A percentile compares a stretch with the other conserved stretches of the same genome.
Conservation (phyloP, 2,113 vertebrate species). For the Eurypyga helias region DNA sequence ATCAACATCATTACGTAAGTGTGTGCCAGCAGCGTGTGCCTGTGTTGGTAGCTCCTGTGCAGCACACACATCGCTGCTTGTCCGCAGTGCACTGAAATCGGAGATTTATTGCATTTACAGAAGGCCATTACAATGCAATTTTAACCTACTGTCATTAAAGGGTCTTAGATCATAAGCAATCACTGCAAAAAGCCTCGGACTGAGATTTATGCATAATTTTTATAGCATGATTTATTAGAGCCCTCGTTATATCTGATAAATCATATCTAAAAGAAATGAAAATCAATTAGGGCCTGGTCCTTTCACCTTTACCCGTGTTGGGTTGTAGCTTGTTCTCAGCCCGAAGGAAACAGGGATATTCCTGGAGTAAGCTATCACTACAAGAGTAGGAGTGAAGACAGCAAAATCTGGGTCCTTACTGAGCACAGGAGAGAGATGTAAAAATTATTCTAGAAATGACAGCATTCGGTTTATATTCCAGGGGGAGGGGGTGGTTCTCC, state of each 20-base stretch:
- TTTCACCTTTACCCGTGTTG: background rate
- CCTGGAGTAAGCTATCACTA: slow-evolving; percentile 52
- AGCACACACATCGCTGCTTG: slow-evolving; percentile 1
- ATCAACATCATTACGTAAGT: slow-evolving; percentile 49
- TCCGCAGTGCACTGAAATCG: background rate
- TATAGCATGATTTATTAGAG: slow-evolving; percentile 59
- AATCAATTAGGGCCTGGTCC: background rate
- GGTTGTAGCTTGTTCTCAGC: background rate
- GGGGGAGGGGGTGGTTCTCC: slow-evolving; percentile 37
- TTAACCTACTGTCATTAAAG: slow-evolving; percentile 64
- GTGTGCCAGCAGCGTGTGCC: slow-evolving; percentile 24
- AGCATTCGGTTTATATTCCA: slow-evolving; percentile 31
- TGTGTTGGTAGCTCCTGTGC: slow-evolving; percentile 28
- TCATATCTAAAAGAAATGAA: slow-evolving; percentile 38
- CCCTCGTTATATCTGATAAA: slow-evolving; percentile 8
- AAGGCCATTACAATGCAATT: slow-evolving; percentile 57
- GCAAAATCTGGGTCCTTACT: slow-evolving; percentile 38
- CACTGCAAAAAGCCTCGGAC: slow-evolving; percentile 25
- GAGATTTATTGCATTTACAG: slow-evolving; percentile 57
- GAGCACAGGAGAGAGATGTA: slow-evolving; percentile 23
- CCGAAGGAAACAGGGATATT: background rate
- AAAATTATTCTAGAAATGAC: slow-evolving; percentile 45
- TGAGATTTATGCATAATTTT: slow-evolving; percentile 54
- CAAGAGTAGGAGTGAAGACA: slow-evolving; percentile 24
- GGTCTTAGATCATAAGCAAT: slow-evolving; percentile 62